These are phyloP conservation scores for Neopipo cinnamomea DNA, from an alignment of 2,113 vertebrate species.

Conservation along the genomic window DNA sequence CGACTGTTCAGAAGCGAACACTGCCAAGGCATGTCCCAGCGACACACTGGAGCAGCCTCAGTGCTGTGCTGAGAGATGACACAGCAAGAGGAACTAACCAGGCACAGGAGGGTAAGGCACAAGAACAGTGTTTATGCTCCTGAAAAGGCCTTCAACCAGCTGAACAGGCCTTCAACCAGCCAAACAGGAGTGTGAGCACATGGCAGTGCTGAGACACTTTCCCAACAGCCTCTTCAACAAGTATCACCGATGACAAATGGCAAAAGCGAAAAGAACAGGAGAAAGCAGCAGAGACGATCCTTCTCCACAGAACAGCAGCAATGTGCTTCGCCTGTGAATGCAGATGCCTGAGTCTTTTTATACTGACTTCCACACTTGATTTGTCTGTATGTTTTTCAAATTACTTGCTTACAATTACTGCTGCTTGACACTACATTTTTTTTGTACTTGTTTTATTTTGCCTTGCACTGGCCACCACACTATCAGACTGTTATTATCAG, in stretches of 20 bases:
- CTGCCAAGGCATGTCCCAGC: not conserved
- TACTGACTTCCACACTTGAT: not conserved
- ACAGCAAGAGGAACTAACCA: not conserved
- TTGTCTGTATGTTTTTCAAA: not conserved
- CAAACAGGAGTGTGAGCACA: not conserved
- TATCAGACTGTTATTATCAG: not conserved
- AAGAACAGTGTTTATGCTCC: fast-evolving
- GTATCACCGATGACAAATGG: fast-evolving
- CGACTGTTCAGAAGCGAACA: fast-evolving
- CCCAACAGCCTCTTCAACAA: not conserved
- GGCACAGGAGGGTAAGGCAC: not conserved
- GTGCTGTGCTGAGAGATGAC: fast-evolving
- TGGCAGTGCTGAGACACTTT: not conserved
- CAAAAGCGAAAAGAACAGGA: not conserved
- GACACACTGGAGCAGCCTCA: not conserved
- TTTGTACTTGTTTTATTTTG: not conserved
- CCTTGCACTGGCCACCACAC: not conserved
- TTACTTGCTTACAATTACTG: not conserved
- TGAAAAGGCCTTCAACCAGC: not conserved
- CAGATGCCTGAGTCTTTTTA: fast-evolving
- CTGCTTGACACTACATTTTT: not conserved
- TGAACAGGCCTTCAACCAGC: not conserved
- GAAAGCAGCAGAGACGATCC: not conserved
- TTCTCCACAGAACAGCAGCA: not conserved
- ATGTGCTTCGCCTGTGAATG: not conserved